Percentiles rank a stretch among this genome's conserved stretches.
phyloP scores from a whole-genome alignment of 1,140 invertebrate genomes.

The Coelopa frigida region DNA sequence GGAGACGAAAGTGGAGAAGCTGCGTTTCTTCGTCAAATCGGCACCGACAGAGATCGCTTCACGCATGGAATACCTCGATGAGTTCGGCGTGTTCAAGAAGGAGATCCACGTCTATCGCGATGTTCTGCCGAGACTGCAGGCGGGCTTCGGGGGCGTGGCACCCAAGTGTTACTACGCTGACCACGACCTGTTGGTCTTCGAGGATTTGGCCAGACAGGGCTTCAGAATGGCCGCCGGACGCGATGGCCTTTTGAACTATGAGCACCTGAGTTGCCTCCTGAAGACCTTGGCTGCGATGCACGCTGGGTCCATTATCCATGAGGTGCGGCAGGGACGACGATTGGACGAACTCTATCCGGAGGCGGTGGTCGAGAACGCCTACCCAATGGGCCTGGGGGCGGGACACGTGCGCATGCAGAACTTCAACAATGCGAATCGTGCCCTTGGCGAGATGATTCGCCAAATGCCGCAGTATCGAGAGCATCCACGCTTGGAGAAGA shows the following conservation, averaged over 20 bases:
- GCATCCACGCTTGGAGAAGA: slow-evolving; percentile 32
- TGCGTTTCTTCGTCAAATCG: slow-evolving; percentile 49
- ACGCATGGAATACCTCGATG: slow-evolving; percentile 43
- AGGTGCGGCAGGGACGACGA: slow-evolving; percentile 42
- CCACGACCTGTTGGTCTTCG: slow-evolving; percentile 46
- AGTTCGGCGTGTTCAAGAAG: slow-evolving; percentile 48
- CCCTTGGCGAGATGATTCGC: slow-evolving; percentile 46
- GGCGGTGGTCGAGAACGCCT: slow-evolving; percentile 49
- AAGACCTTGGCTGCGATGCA: slow-evolving; percentile 51
- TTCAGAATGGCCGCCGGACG: slow-evolving; percentile 39
- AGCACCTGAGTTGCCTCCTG: slow-evolving; percentile 48
- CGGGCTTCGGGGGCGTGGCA: slow-evolving; percentile 26
- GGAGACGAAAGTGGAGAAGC: slow-evolving; percentile 17
- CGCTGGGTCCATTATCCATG: slow-evolving; percentile 49
- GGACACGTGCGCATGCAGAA: slow-evolving; percentile 37
- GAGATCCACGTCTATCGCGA: slow-evolving; percentile 46
- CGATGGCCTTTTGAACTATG: slow-evolving; percentile 44
- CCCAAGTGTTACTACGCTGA: slow-evolving; percentile 46
- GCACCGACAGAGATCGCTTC: slow-evolving; percentile 42
- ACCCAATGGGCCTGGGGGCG: slow-evolving; percentile 32
- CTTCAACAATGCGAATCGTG: slow-evolving; percentile 44
- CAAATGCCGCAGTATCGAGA: slow-evolving; percentile 31
- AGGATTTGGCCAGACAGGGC: slow-evolving; percentile 43
- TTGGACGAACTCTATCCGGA: slow-evolving; percentile 45
- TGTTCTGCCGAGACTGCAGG: slow-evolving; percentile 41